phyloP scores from a whole-genome alignment of 53 echinoderm and acorn worm species.

The Pentamera pediparva region DNA sequence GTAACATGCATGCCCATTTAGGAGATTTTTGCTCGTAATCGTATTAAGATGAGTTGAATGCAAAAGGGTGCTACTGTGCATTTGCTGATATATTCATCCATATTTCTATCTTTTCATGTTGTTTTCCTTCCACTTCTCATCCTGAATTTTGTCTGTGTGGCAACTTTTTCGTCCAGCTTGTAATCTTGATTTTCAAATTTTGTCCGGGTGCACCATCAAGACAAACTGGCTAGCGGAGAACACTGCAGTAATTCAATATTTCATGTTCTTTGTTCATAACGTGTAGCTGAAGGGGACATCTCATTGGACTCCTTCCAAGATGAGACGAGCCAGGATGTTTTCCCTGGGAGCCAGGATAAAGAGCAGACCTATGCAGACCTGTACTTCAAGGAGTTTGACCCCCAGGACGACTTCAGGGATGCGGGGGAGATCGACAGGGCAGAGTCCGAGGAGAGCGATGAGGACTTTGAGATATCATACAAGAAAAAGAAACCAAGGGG shows the following conservation, averaged over 20 bases:
- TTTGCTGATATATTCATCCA: too few relatives aligned
- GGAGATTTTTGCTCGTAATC: too few relatives aligned
- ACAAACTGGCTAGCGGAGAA: too few relatives aligned
- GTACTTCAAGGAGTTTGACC: conserved; percentile 57
- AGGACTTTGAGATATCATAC: conserved; percentile 84
- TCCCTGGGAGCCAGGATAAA: not conserved
- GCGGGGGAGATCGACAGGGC: conserved; percentile 94
- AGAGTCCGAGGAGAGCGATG: conserved; percentile 83
- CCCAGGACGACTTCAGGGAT: conserved; percentile 75
- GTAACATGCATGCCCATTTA: too few relatives aligned
- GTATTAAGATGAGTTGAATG: too few relatives aligned
- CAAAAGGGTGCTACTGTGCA: too few relatives aligned
- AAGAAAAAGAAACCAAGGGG: conserved; percentile 51
- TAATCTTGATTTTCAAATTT: too few relatives aligned
- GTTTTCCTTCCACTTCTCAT: too few relatives aligned
- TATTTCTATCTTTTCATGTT: too few relatives aligned
- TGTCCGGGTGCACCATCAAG: too few relatives aligned
- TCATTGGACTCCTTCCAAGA: conserved; percentile 28
- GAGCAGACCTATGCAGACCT: conserved; percentile 27
- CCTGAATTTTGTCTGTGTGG: too few relatives aligned
- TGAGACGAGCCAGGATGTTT: conserved; percentile 24
- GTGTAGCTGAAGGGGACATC: not conserved
- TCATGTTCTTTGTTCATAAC: not conserved
- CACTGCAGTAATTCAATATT: not conserved
- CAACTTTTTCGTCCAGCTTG: too few relatives aligned